These are phyloP conservation scores for Tetranychus truncatus DNA, from an alignment of 2,888 invertebrate species.

Conservation along the genomic window DNA sequence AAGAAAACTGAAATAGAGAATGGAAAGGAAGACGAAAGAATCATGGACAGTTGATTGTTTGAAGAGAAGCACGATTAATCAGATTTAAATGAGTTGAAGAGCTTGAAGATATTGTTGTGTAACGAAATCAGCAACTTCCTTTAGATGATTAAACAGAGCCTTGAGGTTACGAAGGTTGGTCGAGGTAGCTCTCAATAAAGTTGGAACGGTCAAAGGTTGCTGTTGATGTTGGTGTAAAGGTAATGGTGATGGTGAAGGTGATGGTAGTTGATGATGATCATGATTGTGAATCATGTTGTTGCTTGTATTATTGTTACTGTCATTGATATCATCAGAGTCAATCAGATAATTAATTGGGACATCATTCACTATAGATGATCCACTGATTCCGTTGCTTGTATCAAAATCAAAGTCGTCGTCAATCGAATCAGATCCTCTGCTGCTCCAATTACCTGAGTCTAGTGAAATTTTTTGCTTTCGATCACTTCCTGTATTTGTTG, in stretches of 20 bases:
- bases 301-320: not conserved
- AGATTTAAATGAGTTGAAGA: not conserved
- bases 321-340: not conserved
- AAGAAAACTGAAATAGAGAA: not conserved
- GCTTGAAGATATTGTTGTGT: constrained; percentile 2
- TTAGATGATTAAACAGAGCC: not conserved
- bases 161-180: constrained; percentile 5
- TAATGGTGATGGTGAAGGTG: too few relatives aligned
- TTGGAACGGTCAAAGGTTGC: not conserved
- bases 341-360: not conserved
- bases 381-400: not conserved
- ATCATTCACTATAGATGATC: not conserved
- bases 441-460: constrained; percentile 9
- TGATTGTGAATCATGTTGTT: not conserved
- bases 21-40: not conserved
- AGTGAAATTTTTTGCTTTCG: constrained; percentile 7
- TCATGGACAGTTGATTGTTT: not conserved
- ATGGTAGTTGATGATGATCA: not conserved
- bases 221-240: not conserved
- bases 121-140: constrained; percentile 8
- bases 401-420: constrained; percentile 8
- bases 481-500: not conserved
- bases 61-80: not conserved
- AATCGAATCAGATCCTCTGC: not conserved
- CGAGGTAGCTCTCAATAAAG: not conserved